Conservation (phyloP, 2,797 vertebrate species). For the Cossypha dichroa region DNA sequence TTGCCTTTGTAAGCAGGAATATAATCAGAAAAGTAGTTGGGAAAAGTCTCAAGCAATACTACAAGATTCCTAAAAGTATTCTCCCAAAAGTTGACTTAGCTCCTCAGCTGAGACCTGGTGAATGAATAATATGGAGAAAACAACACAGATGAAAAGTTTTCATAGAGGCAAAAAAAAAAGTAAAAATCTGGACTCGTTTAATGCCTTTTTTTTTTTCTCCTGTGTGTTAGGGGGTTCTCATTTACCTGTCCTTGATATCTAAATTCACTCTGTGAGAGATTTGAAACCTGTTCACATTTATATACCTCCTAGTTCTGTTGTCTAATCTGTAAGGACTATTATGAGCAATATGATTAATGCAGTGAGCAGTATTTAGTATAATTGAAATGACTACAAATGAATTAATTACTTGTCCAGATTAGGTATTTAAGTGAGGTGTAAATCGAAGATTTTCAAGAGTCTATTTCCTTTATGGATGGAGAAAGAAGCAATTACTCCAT, state of each 20-base stretch:
- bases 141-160: background rate
- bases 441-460: background rate
- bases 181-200: background rate
- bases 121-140: background rate
- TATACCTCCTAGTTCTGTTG: background rate
- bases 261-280: background rate
- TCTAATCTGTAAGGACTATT: background rate
- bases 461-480: background rate
- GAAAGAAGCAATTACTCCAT: background rate
- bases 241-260: background rate
- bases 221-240: background rate
- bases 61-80: background rate
- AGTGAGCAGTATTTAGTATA: background rate
- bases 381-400: background rate
- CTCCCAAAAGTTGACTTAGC: background rate
- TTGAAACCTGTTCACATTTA: background rate
- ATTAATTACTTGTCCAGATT: background rate
- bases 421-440: background rate
- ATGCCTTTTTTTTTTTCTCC: rapidly evolving
- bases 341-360: background rate
- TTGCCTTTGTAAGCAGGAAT: background rate
- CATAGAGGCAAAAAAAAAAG: background rate
- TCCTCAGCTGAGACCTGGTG: background rate
- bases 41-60: background rate
- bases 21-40: background rate